Percentiles rank a stretch among this genome's conserved stretches.
Conservation (phyloP, 1,140 invertebrate species). For the Zaprionus tsacasi region DNA sequence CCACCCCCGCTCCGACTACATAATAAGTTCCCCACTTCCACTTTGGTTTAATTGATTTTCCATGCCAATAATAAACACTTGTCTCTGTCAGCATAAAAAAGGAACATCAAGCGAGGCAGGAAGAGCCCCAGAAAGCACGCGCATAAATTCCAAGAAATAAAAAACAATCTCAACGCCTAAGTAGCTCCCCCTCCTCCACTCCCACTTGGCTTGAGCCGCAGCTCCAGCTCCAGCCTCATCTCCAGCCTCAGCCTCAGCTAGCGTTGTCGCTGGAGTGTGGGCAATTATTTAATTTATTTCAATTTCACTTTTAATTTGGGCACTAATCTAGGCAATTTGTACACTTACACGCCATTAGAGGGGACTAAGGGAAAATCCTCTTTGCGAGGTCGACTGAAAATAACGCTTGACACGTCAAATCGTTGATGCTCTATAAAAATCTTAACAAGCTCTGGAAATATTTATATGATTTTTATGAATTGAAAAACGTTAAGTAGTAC, state of each 20-base stretch:
- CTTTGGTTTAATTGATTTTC: conserved; percentile 68
- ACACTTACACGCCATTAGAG: conserved; percentile 78
- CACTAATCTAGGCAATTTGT: conserved; percentile 83
- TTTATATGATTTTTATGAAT: no score
- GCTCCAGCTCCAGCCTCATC: not conserved
- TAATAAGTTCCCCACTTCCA: conserved; percentile 44
- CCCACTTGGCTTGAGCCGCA: not conserved
- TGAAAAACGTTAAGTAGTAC: no score
- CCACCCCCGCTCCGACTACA: conserved; percentile 2
- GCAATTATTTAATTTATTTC: conserved; percentile 82
- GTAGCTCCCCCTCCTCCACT: not conserved
- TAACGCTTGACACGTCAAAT: conserved; percentile 16
- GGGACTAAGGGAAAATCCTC: conserved; percentile 43
- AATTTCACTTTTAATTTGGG: conserved; percentile 81
- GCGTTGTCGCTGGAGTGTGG: conserved; percentile 30
- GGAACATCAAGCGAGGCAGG: conserved; percentile 5
- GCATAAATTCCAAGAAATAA: conserved; percentile 25
- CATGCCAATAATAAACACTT: conserved; percentile 69
- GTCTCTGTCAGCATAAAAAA: conserved; percentile 16
- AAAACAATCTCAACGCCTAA: conserved; percentile 10
- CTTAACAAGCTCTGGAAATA: not conserved
- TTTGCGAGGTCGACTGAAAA: not conserved
- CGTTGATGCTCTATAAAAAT: conserved; percentile 11
- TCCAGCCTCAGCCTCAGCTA: not conserved
- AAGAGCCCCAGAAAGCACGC: conserved; percentile 7